phyloP scores from a whole-genome alignment of 35 echinoderm and acorn worm species.

The Ophioderma brevispina region DNA sequence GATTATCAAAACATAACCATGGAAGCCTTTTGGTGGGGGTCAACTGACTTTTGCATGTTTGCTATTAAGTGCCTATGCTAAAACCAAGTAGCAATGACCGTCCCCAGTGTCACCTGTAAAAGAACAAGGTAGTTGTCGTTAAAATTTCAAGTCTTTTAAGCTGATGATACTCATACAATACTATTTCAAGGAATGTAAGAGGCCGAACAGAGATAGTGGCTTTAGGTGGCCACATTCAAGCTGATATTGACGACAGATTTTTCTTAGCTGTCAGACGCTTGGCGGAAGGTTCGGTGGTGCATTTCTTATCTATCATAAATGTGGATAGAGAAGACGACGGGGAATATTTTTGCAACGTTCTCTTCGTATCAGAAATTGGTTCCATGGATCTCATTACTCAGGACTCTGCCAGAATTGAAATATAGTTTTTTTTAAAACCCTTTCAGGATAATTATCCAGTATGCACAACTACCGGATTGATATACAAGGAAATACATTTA shows the following conservation, averaged over 20 bases:
- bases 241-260: not conserved
- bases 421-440: not conserved
- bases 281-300: not conserved
- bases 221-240: not conserved
- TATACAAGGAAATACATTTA: not conserved
- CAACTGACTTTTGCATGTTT: not conserved
- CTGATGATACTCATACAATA: not conserved
- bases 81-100: not conserved
- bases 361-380: not conserved
- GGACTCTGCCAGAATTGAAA: not conserved
- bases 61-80: not conserved
- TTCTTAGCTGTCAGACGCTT: not conserved
- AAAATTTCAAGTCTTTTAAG: not conserved
- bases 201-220: not conserved
- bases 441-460: not conserved
- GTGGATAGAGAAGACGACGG: not conserved
- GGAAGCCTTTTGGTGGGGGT: not conserved
- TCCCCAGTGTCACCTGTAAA: not conserved
- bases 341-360: not conserved
- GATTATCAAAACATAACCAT: not conserved
- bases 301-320: not conserved
- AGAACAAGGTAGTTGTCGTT: not conserved
- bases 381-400: not conserved
- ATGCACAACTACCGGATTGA: not conserved
- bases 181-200: not conserved